Evolutionary conservation across 2,797 vertebrate species (phyloP).

Genomic region (Eulemur albifrons): DNA sequence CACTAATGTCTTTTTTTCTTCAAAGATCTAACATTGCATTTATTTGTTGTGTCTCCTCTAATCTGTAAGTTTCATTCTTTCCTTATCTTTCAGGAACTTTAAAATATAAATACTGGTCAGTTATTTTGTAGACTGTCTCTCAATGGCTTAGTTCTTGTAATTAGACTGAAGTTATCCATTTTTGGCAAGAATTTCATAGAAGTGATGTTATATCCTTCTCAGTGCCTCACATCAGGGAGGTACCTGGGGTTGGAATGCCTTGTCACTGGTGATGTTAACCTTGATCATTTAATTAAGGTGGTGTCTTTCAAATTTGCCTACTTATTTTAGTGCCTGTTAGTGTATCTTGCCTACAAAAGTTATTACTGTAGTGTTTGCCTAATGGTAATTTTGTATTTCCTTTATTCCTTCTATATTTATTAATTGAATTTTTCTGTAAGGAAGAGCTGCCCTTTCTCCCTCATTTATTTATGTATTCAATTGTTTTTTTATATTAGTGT

Average conservation of each 20-base stretch:
- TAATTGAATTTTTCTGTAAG: constrained; percentile 8
- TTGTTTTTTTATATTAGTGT: not conserved
- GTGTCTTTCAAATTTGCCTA: not conserved
- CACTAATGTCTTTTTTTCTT: not conserved
- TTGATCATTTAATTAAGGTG: not conserved
- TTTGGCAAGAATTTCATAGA: not conserved
- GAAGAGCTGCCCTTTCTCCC: not conserved
- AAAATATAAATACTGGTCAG: not conserved
- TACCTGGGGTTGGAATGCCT: not conserved
- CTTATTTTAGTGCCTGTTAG: not conserved
- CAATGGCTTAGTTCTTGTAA: not conserved
- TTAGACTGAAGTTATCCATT: not conserved
- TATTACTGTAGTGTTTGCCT: not conserved
- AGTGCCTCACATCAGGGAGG: not conserved
- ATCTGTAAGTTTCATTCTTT: not conserved
- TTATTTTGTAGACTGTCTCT: not conserved
- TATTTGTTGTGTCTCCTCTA: not conserved
- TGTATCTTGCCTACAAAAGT: not conserved
- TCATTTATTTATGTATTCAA: not conserved
- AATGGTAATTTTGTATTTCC: not conserved
- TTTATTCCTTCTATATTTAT: not conserved
- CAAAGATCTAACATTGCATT: not conserved
- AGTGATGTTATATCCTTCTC: not conserved
- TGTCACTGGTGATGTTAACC: not conserved
- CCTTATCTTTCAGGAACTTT: not conserved